Conservation (phyloP, 2,888 invertebrate species). For the Dasysyrphus albostriatus region DNA sequence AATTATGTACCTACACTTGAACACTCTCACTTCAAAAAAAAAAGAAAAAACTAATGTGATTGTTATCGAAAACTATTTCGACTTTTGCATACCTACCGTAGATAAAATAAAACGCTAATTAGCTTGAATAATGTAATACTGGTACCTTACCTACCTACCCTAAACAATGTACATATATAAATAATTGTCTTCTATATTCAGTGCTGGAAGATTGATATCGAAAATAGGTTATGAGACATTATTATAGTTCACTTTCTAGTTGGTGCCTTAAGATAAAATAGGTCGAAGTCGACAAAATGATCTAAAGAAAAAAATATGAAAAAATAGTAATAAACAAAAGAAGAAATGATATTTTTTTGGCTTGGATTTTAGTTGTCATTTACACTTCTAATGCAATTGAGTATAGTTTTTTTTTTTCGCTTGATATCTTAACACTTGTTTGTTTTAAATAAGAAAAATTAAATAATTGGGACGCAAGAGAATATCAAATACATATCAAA, state of each 20-base stretch:
- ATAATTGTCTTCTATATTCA: constrained; percentile 6
- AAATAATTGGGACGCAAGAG: too few relatives aligned
- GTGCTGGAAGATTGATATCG: constrained; percentile 13
- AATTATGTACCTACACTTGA: constrained; percentile 27
- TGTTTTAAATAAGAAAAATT: too few relatives aligned
- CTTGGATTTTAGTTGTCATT: background rate
- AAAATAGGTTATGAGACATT: background rate
- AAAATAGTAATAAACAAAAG: too few relatives aligned
- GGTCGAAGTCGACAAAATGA: too few relatives aligned
- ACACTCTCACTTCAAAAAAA: constrained; percentile 51
- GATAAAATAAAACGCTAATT: constrained; percentile 32
- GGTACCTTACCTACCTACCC: background rate
- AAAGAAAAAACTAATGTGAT: constrained; percentile 44
- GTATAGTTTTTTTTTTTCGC: too few relatives aligned
- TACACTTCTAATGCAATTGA: too few relatives aligned
- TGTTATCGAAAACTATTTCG: constrained; percentile 49
- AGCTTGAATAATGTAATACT: constrained; percentile 20
- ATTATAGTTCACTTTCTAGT: constrained; percentile 6
- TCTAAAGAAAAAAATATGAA: too few relatives aligned
- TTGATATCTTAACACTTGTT: too few relatives aligned
- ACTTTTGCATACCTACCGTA: constrained; percentile 21
- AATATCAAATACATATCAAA: too few relatives aligned
- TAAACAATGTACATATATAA: background rate
- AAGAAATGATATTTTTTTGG: too few relatives aligned
- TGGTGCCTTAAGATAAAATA: background rate